Evolutionary conservation across 2,888 invertebrate genomes (phyloP), one percentile per base, ranked within the genome.

Genomic region (Empis livida): DNA sequence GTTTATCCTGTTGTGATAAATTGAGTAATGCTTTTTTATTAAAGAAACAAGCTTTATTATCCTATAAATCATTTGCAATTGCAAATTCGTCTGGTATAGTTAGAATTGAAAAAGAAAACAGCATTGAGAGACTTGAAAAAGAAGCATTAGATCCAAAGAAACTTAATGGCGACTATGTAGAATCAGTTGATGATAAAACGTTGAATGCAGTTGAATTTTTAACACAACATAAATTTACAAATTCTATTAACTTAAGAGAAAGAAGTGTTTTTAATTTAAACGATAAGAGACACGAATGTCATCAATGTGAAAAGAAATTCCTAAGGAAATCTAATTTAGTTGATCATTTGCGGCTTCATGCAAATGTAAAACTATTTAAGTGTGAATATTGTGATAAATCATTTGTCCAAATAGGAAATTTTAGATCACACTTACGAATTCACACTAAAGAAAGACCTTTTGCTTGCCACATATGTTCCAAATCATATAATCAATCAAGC

Each of bases 361-460:
- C 56, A 0, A 55, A 58, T 39, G 53, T 57, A 10, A 57, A 56
- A 41, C 53, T 53, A 2, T 60, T 52, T n/a, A 49, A 53, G 8
- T 60, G 59, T 41, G 45, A 52, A 6, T 46, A 51, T 20, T 60
- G 59, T 37, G 54, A 51, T 15, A 59, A 58, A 37, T 45, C 53
- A 2, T 60, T 60, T 31, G 59, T 59, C 4, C 59, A 59, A 42
- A 45, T 55, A 10, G 58, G 51, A 3, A 59, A 59, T 43, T 59
- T 54, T 39, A 54, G 54, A 14, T 51, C 54, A 1, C 59, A 59
- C 16, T 10, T 58, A 20, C 43, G 57, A 17, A 55, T 49, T 2
- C 59, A 59, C 30, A 57, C 59, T 1, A 56, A 55, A 11, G 59
- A 59, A n/a, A 51, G 54, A 9, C 59, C 59, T 2, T 59, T 39